Percentiles rank a stretch among this genome's conserved stretches.
Conservation (phyloP, 2,113 vertebrate genomes). For the Dipodomys ordii region DNA sequence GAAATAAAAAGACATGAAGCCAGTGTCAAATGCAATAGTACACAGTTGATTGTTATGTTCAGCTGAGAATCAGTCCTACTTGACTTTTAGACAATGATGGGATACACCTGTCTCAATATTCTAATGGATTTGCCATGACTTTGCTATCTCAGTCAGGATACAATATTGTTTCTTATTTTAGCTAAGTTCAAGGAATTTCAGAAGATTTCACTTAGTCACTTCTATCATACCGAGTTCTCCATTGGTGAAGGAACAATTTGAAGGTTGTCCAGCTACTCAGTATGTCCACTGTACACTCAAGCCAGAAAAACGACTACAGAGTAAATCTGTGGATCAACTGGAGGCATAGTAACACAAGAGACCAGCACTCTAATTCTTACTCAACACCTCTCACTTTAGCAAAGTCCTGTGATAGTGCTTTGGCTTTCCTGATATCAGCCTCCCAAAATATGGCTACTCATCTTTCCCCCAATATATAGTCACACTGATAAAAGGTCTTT, state of each 20-base stretch:
- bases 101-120: background rate
- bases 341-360: background rate
- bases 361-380: too few species aligned
- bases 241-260: conserved; percentile 11
- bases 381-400: background rate
- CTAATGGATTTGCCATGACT: background rate
- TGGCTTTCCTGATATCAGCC: background rate
- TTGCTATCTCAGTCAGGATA: background rate
- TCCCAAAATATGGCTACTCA: background rate
- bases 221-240: background rate
- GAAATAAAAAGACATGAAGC: background rate
- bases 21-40: background rate
- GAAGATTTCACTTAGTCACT: conserved; percentile 21
- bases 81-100: background rate
- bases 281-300: background rate
- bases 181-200: background rate
- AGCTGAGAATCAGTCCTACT: background rate
- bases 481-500: background rate
- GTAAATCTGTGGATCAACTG: background rate
- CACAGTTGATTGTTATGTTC: background rate
- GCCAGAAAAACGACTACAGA: background rate
- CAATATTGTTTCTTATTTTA: conserved; percentile 20
- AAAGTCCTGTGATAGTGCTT: background rate
- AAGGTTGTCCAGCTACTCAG: background rate
- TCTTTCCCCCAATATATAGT: background rate